These are phyloP conservation scores for Drosophila maculinotata DNA, from an alignment of 2,888 invertebrate genomes.

Conservation along the genomic window DNA sequence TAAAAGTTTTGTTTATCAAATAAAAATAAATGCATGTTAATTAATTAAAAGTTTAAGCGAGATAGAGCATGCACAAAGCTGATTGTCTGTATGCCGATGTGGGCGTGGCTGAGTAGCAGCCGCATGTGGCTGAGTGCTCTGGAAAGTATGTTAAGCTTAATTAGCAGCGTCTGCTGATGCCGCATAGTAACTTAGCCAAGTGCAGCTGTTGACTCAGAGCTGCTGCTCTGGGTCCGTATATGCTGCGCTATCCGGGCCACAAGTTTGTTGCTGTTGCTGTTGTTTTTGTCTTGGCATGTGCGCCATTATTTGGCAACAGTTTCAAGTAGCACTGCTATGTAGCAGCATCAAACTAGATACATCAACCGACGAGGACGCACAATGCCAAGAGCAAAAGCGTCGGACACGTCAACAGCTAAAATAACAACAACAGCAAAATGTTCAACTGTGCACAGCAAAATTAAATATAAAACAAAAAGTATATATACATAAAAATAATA, in stretches of 20 bases:
- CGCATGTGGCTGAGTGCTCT: constrained; percentile 31
- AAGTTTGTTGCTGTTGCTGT: constrained; percentile 19
- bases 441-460: constrained; percentile 32
- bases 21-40: constrained; percentile 75
- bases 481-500: constrained; percentile 43
- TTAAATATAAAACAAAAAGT: constrained; percentile 43
- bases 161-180: constrained; percentile 42
- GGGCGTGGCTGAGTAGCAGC: constrained; percentile 7
- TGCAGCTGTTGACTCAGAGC: constrained; percentile 41
- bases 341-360: constrained; percentile 43
- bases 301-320: constrained; percentile 55
- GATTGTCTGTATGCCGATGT: constrained; percentile 13
- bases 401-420: constrained; percentile 38
- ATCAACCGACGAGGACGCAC: constrained; percentile 52
- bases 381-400: constrained; percentile 66
- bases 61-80: constrained; percentile 67
- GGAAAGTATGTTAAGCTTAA: constrained; percentile 63
- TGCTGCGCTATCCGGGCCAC: constrained; percentile 25
- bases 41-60: constrained; percentile 74
- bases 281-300: constrained; percentile 36
- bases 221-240: constrained; percentile 8
- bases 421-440: constrained; percentile 23
- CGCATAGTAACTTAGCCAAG: constrained; percentile 28
- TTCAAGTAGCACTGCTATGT: constrained; percentile 39
- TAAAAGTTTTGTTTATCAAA: constrained; percentile 73